These are phyloP conservation scores for Drosophila siamana DNA, from an alignment of 2,888 invertebrate genomes.

Conservation along the genomic window DNA sequence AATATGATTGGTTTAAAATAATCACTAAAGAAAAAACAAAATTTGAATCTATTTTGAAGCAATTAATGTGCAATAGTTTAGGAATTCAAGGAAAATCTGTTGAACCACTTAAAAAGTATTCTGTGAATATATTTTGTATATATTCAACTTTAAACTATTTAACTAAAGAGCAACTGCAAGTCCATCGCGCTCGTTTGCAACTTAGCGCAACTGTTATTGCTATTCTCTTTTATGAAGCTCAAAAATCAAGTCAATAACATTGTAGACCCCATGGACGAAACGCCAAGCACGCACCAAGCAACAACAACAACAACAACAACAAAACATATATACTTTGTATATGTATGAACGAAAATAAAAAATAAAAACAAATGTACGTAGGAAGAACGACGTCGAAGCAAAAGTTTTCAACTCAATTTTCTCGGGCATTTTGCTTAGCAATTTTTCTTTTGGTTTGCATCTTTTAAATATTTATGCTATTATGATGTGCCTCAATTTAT, in stretches of 20 bases:
- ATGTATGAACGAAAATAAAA: background rate
- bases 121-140: too few species aligned
- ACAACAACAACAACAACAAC: background rate
- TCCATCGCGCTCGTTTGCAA: background rate
- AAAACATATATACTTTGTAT: background rate
- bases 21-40: too few species aligned
- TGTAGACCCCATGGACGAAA: slow-evolving; percentile 28
- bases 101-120: too few species aligned
- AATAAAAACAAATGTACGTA: background rate
- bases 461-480: slow-evolving; percentile 75
- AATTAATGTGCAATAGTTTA: too few species aligned
- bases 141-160: too few species aligned
- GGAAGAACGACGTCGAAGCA: slow-evolving; percentile 8
- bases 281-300: slow-evolving; percentile 24
- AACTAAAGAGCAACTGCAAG: background rate
- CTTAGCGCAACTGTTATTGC: background rate
- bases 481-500: slow-evolving; percentile 73
- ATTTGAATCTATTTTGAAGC: too few species aligned
- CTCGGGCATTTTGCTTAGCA: slow-evolving; percentile 52
- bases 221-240: slow-evolving; percentile 45
- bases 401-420: slow-evolving; percentile 73
- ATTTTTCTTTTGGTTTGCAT: slow-evolving; percentile 47
- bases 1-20: too few species aligned
- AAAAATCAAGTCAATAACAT: slow-evolving; percentile 71
- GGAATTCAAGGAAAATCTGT: too few species aligned